phyloP scores from a whole-genome alignment of 2,888 invertebrate species.

The Apoderus coryli region DNA sequence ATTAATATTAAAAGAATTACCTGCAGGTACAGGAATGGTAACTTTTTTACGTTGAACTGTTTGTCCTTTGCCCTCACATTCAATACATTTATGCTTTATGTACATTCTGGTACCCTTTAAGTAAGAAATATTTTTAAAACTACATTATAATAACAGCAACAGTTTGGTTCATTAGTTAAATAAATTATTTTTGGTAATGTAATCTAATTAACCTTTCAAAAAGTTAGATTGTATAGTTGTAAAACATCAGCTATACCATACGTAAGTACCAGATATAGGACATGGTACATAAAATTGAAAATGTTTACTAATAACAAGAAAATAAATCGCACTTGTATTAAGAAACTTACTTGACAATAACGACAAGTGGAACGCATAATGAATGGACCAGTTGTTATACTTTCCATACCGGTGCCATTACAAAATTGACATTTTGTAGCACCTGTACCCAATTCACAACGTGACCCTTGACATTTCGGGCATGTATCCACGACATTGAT shows the following conservation, averaged over 20 bases:
- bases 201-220: too few species aligned
- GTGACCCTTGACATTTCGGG: slow-evolving; percentile 70
- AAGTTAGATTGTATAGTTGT: too few species aligned
- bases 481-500: slow-evolving; percentile 90
- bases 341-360: slow-evolving; percentile 74
- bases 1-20: slow-evolving; percentile 22
- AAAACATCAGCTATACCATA: too few species aligned
- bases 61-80: slow-evolving; percentile 82
- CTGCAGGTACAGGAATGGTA: slow-evolving; percentile 88
- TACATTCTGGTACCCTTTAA: slow-evolving; percentile 71
- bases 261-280: too few species aligned
- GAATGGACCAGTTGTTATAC: slow-evolving; percentile 73
- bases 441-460: slow-evolving; percentile 85
- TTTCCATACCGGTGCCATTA: slow-evolving; percentile 94
- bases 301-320: too few species aligned
- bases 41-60: slow-evolving; percentile 77
- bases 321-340: too few species aligned
- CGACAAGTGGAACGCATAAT: slow-evolving; percentile 94
- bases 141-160: too few species aligned
- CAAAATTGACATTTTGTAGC: slow-evolving; percentile 81
- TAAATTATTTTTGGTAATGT: too few species aligned
- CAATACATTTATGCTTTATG: slow-evolving; percentile 80
- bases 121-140: too few species aligned
- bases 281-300: too few species aligned
- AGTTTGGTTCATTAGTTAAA: too few species aligned